Base-by-base conservation (phyloP, 2,888 invertebrate genomes). In the Aplocera efformata region DNA sequence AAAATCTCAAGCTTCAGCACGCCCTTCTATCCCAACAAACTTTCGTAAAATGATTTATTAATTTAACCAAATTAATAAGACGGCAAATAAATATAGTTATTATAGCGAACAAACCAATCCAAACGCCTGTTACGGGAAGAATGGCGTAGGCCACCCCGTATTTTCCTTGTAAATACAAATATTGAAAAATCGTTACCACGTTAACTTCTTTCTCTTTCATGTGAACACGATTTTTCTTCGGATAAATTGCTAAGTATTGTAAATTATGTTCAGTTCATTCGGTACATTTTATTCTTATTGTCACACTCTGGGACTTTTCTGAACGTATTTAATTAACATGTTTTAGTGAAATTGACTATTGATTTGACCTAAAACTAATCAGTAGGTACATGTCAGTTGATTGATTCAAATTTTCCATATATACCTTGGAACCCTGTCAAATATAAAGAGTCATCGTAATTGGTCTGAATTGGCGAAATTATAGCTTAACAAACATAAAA, bases 131-230 rank as follows among this genome's bases (percentile, higher is more conserved):
- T 46, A 56, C 56, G 53, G 54, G 50, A 42, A 32, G 35, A 44
- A 44, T 21, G 35, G 49, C 41, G 51, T 50, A 52, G 57, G 52
- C 61, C 45, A 56, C 53, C 64, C 61, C 55, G 63, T 71, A 74
- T 72, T 71, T 71, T 68, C 60, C 63, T 57, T 63, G 67, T 68
- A 69, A 73, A 75, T 69, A 74, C 66, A 72, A 75, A 73, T 71
- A 73, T 70, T 72, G 69, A 71, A 72, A 77, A 74, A 71, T 73
- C 67, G 72, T 78, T 75, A 73, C 63, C 63, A 54, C 63, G 62
- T 65, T 67, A 63, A 64, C 60, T 62, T 69, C 59, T 63, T 71
- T 70, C 72, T 63, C 64, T 69, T 67, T 63, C 64, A 65, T 64
- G 63, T 63, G 66, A 67, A 66, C 62, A 60, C 61, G 62, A 58